Evolutionary conservation across 2,113 vertebrate species (phyloP).

Genomic region (Chionomys nivalis): DNA sequence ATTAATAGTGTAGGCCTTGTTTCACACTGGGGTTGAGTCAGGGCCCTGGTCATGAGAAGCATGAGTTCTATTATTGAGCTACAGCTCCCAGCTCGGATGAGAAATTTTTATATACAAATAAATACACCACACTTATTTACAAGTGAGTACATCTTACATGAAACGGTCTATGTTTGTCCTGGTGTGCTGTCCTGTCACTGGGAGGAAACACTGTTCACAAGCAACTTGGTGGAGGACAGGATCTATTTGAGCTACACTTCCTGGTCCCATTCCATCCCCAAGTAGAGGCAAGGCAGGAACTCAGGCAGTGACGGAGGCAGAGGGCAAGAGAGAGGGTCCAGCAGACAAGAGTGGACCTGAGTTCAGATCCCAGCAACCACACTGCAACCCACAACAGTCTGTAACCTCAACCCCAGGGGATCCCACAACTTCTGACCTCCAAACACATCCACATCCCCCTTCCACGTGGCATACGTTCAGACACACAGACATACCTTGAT

Average conservation of each 20-base stretch:
- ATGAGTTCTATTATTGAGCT: not conserved
- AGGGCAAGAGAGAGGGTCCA: not conserved
- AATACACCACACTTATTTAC: not conserved
- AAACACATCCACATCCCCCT: not conserved
- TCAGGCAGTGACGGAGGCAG: no score
- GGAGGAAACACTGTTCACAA: not conserved
- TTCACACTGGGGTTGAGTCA: not conserved
- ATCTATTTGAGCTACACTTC: not conserved
- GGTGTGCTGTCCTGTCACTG: not conserved
- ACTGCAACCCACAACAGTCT: no score
- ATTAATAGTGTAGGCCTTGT: not conserved
- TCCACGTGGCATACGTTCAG: not conserved
- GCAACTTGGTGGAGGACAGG: not conserved
- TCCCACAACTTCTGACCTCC: not conserved
- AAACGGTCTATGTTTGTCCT: not conserved
- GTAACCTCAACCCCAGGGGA: not conserved
- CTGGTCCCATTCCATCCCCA: not conserved
- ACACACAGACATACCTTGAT: not conserved
- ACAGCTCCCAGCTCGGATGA: not conserved
- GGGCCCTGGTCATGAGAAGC: not conserved
- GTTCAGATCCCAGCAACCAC: not conserved
- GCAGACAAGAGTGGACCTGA: no score
- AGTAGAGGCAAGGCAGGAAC: not conserved
- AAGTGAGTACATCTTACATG: not conserved
- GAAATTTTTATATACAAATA: not conserved